Conservation (phyloP, 37 sponge, comb jelly and placozoan species). For the Theonella swinhoei region DNA sequence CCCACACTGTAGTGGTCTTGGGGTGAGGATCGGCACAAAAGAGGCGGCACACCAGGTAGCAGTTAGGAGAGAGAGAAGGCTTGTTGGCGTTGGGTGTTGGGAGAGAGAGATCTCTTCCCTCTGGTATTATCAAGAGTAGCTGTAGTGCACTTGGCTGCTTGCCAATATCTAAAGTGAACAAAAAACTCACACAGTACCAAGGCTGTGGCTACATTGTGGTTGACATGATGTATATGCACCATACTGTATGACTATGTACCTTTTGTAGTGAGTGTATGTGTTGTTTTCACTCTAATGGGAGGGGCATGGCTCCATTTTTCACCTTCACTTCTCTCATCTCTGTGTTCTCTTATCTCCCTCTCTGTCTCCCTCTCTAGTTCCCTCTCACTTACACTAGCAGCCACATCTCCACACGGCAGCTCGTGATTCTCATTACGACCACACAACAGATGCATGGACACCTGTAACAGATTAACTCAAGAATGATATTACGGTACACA, state of each 20-base stretch:
- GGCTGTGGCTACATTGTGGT: no score
- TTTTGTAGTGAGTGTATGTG: background rate
- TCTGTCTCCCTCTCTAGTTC: background rate
- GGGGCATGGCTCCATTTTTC: background rate
- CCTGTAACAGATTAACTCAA: no score
- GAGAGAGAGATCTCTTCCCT: constrained; percentile 25
- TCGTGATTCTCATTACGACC: background rate
- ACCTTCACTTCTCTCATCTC: background rate
- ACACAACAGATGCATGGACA: constrained; percentile 17
- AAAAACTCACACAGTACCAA: background rate
- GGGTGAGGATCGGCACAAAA: constrained; percentile 55
- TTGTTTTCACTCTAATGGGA: background rate
- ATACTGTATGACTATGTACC: no score
- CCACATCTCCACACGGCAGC: background rate
- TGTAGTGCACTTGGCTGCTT: constrained; percentile 15
- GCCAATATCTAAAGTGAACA: background rate
- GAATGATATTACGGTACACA: no score
- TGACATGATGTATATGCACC: background rate
- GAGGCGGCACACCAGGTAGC: constrained; percentile 65
- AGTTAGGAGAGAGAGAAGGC: constrained; percentile 33
- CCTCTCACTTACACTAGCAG: background rate
- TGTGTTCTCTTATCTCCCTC: background rate
- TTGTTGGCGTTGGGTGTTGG: background rate
- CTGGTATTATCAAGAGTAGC: constrained; percentile 65
- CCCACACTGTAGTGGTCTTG: constrained; percentile 55